Conservation (phyloP, 1,140 invertebrate species). For the Drosophila kepulauana region DNA sequence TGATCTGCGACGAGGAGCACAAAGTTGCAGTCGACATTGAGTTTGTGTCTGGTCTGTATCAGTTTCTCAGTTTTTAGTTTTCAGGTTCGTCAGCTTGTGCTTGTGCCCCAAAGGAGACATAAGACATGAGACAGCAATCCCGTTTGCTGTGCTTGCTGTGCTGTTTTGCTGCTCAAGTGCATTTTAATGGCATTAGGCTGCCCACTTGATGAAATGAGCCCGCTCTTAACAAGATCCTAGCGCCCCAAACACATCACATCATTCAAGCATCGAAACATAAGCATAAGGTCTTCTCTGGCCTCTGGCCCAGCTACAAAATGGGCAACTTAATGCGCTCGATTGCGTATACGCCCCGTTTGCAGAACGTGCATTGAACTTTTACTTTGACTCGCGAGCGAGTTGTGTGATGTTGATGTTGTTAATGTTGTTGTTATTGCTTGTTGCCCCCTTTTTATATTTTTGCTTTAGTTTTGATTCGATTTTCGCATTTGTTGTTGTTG, state of each 20-base stretch:
- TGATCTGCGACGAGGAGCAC: conserved; percentile 70
- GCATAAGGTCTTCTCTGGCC: conserved; percentile 19
- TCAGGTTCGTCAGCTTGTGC: conserved; percentile 65
- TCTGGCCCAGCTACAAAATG: conserved; percentile 24
- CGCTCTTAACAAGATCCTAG: conserved; percentile 78
- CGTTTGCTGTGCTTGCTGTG: conserved; percentile 5
- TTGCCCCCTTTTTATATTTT: neutral
- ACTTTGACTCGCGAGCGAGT: conserved; percentile 22
- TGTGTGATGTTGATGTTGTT: conserved; percentile 19
- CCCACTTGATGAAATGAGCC: conserved; percentile 54
- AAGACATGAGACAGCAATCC: conserved; percentile 8
- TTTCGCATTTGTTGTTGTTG: conserved; percentile 33
- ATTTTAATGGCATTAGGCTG: conserved; percentile 77
- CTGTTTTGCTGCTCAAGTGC: conserved; percentile 59
- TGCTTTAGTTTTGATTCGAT: conserved; percentile 80
- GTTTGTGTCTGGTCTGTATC: conserved; percentile 2
- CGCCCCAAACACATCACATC: conserved; percentile 52
- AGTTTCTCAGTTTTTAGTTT: conserved; percentile 29
- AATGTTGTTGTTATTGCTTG: conserved; percentile 13
- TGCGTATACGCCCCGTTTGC: conserved; percentile 79
- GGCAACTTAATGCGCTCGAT: conserved; percentile 74
- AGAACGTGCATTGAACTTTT: conserved; percentile 75
- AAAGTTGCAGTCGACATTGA: conserved; percentile 58
- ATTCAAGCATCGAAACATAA: conserved; percentile 27
- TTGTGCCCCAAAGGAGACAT: conserved; percentile 38